Evolutionary conservation across 2,797 vertebrate species (phyloP).

Genomic region (Acanthurus leucopareius): DNA sequence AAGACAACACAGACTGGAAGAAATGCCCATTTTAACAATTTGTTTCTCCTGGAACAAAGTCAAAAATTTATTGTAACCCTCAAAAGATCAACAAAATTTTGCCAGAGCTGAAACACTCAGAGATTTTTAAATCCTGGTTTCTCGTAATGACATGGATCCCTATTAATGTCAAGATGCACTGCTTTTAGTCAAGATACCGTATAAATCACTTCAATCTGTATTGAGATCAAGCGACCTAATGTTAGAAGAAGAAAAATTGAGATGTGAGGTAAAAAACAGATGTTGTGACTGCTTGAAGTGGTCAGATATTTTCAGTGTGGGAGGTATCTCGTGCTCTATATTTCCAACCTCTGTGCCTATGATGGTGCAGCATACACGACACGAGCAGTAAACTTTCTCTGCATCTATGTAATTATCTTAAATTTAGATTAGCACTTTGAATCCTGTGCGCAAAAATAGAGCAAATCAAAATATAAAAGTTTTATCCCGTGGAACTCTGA

Average conservation of each 20-base stretch:
- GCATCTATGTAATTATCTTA: slow-evolving; percentile 50
- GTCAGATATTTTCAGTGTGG: not conserved
- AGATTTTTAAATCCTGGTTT: not conserved
- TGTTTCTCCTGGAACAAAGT: not conserved
- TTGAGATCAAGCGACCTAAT: not conserved
- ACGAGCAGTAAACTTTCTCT: not conserved
- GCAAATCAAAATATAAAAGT: slow-evolving; percentile 3
- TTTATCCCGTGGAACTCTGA: slow-evolving; percentile 7
- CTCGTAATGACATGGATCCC: not conserved
- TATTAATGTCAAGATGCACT: not conserved
- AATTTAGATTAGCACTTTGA: slow-evolving; percentile 31
- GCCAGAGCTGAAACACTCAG: not conserved
- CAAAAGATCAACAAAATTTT: not conserved
- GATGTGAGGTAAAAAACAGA: not conserved
- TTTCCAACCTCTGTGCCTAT: slow-evolving; percentile 12
- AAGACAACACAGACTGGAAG: not conserved
- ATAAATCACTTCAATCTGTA: not conserved
- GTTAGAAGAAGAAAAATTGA: not conserved
- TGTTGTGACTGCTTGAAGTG: not conserved
- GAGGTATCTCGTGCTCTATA: slow-evolving; percentile 1
- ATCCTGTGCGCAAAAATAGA: not conserved
- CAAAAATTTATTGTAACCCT: not conserved
- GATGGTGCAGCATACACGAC: not conserved
- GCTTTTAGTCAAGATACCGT: not conserved
- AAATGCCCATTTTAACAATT: not conserved